A percentile compares a stretch with the other conserved stretches of the same genome.
Conservation (phyloP, 2,113 vertebrate genomes). For the Meleagris gallopavo region DNA sequence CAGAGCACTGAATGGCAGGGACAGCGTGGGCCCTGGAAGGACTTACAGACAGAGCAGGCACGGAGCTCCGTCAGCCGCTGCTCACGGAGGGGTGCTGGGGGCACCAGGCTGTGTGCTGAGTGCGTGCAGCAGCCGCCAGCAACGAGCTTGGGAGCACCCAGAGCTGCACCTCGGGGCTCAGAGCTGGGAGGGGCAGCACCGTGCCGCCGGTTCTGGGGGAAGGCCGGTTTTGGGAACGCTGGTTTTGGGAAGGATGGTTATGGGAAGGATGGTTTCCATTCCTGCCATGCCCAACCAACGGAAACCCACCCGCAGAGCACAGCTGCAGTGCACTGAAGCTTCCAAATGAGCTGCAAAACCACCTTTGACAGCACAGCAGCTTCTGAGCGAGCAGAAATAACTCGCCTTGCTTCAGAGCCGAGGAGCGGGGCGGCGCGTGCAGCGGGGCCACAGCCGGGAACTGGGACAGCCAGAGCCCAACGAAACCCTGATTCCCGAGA, state of each 20-base stretch:
- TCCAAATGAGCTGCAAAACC: neutral
- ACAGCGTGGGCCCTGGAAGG: neutral
- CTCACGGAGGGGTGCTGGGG: neutral
- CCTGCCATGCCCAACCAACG: neutral
- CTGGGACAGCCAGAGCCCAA: neutral
- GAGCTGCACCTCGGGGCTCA: accelerated
- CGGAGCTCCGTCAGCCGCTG: accelerated
- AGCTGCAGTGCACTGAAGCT: accelerated
- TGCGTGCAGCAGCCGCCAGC: neutral
- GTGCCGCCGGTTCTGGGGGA: neutral
- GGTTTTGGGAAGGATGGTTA: neutral
- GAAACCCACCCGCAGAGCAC: neutral
- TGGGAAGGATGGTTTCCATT: accelerated
- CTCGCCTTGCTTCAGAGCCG: accelerated
- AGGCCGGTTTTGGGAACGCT: neutral
- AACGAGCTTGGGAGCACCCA: neutral
- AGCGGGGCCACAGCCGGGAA: accelerated
- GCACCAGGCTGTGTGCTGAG: accelerated
- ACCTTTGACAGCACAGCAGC: neutral
- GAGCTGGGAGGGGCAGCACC: neutral
- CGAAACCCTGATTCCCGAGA: accelerated
- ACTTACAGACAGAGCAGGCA: neutral
- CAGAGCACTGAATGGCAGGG: neutral
- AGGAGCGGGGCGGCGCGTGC: accelerated
- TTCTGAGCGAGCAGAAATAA: neutral